Percentiles rank a stretch among this genome's conserved stretches.
Evolutionary conservation across 2,888 invertebrate species (phyloP).

Genomic region (Alviniconcha strummeri): DNA sequence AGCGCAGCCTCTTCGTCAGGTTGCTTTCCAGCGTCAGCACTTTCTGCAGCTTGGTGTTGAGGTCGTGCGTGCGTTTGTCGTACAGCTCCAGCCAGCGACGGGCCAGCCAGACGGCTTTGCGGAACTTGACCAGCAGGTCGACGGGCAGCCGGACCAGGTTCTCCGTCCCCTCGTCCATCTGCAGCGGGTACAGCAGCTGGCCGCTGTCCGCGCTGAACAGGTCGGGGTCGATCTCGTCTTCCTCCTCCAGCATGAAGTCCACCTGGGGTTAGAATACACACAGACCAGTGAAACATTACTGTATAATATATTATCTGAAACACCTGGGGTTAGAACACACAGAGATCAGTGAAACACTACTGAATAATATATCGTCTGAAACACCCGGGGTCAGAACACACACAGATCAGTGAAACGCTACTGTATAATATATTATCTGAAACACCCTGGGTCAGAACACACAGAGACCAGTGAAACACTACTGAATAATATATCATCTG

Average conservation of each 20-base stretch:
- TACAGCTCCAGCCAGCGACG: conserved; percentile 60
- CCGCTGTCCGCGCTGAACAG: conserved; percentile 60
- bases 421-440: too few relatives aligned
- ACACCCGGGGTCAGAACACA: conserved; percentile 29
- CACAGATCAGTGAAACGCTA: too few relatives aligned
- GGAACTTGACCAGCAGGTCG: conserved; percentile 62
- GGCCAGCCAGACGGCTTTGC: conserved; percentile 59
- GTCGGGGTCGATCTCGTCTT: conserved; percentile 53
- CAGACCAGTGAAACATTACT: too few relatives aligned
- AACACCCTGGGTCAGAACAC: too few relatives aligned
- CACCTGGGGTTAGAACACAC: too few relatives aligned
- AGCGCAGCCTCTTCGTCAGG: conserved; percentile 49
- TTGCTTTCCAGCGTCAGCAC: conserved; percentile 50
- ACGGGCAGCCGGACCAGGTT: conserved; percentile 56
- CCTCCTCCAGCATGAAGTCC: conserved; percentile 58
- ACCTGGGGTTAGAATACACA: conserved; percentile 31
- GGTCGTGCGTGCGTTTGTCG: conserved; percentile 58
- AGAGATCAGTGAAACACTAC: too few relatives aligned
- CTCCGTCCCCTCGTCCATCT: conserved; percentile 52
- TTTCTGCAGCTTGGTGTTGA: conserved; percentile 56
- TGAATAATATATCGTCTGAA: too few relatives aligned
- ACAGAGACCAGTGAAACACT: too few relatives aligned
- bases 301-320: too few relatives aligned
- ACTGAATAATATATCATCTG: too few relatives aligned
- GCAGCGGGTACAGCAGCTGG: conserved; percentile 49